Base-by-base conservation (phyloP, 2,888 invertebrate species). In the Drosophila barbarae region DNA sequence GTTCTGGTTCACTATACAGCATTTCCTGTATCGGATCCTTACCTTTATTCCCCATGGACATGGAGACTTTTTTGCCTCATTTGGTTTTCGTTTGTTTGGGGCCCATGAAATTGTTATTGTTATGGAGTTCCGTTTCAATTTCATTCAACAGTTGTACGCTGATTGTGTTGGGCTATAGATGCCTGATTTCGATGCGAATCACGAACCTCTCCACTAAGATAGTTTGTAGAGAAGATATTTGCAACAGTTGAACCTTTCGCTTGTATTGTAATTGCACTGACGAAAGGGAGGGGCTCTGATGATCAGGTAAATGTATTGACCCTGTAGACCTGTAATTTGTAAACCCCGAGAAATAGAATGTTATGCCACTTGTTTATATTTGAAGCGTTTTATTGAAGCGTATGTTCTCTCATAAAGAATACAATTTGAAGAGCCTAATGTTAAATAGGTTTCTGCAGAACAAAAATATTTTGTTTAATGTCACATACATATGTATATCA, bases 231-330 rank as follows among this genome's bases (percentile, higher is more conserved):
- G 34, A 35, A 56, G 54, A 64, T 69, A 69, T 72, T 82, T 74
- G 71, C 69, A 73, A 77, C 74, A 74, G 66, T 71, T 75, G 69
- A 73, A 56, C 67, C 69, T 64, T 71, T 77, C 65, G 66, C 71
- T 74, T 74, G 70, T 61, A 47, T 47, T 64, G 69, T 77, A 77
- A 80, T 76, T 77, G 74, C n/a, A 36, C 15, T 8, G 46, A 13
- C 21, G 5, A 9, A 26, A n/a, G 54, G 23, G 9, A 4, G 12
- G 13, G 32, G 10, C 57, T 23, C 42, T 42, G 52, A 36, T 69
- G 60, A 63, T 69, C 58, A 59, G 52, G 47, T 66, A 73, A 73
- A 63, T 69, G 71, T 52, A 52, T 76, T 57, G 60, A 50, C 6
- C 10, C 26, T 34, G 39, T 39, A 15, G 18, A 13, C n/a, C 9